A percentile compares a stretch with the other conserved stretches of the same genome.
Conservation (phyloP, 92 coral and sea anemone species). For the Porites lobata region DNA sequence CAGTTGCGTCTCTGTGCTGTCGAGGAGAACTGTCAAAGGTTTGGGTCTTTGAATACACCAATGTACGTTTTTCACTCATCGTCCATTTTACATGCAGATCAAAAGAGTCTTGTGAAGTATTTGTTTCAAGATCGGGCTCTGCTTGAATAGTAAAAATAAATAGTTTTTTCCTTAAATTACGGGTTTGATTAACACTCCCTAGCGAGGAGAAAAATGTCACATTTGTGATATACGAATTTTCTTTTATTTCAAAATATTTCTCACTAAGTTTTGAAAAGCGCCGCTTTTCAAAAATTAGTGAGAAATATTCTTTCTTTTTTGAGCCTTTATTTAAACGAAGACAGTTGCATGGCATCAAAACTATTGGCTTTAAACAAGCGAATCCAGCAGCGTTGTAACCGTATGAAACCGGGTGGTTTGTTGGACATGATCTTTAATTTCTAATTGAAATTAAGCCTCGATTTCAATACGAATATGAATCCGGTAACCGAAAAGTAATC, state of each 20-base stretch:
- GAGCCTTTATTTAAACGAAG: constrained; percentile 3
- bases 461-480: background rate
- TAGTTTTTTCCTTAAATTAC: no score
- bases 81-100: background rate
- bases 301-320: background rate
- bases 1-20: no score
- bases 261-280: no score
- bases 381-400: background rate
- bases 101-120: no score
- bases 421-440: background rate
- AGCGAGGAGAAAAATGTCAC: background rate
- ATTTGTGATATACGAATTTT: background rate
- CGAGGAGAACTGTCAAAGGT: background rate
- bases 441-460: background rate
- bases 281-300: no score
- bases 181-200: background rate
- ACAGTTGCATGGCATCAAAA: background rate
- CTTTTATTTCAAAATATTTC: no score
- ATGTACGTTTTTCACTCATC: background rate
- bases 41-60: background rate
- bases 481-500: background rate
- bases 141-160: no score
- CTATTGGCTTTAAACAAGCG: background rate
- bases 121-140: no score
- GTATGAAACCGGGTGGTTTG: background rate